Conservation (phyloP, 1,140 invertebrate genomes). For the Lanistes nyassanus region DNA sequence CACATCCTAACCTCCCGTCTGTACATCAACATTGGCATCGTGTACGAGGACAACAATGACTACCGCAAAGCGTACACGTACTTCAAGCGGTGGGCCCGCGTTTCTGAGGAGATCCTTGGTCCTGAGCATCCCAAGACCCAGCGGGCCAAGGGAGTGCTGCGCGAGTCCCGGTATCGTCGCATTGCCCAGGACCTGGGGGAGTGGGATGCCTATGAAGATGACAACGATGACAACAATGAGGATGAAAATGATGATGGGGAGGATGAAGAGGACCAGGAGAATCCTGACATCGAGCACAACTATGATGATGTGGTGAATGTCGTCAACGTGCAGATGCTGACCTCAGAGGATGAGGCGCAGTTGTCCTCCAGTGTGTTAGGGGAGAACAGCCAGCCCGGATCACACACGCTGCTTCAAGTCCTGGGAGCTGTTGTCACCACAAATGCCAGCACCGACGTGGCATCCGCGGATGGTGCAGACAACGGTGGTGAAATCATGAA, state of each 20-base stretch:
- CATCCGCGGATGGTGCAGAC: background rate
- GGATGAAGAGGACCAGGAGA: slow-evolving; percentile 52
- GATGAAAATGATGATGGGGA: slow-evolving; percentile 39
- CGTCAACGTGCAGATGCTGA: slow-evolving; percentile 32
- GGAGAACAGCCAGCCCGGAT: slow-evolving; percentile 13
- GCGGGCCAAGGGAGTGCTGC: slow-evolving; percentile 61
- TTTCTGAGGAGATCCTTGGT: slow-evolving; percentile 64
- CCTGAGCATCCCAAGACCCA: slow-evolving; percentile 64
- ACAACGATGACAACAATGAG: slow-evolving; percentile 43
- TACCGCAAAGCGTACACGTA: slow-evolving; percentile 65
- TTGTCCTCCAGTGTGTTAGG: slow-evolving; percentile 10
- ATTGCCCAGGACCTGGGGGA: slow-evolving; percentile 60
- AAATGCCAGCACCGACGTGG: background rate
- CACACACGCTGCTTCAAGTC: background rate
- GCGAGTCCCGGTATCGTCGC: slow-evolving; percentile 57
- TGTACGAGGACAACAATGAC: slow-evolving; percentile 65
- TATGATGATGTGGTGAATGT: slow-evolving; percentile 51
- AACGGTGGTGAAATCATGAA: slow-evolving; percentile 42
- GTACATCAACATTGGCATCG: slow-evolving; percentile 66
- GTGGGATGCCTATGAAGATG: slow-evolving; percentile 44
- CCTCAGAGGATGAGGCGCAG: slow-evolving; percentile 23
- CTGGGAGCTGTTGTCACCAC: background rate
- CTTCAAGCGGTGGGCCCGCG: slow-evolving; percentile 65
- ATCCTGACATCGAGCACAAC: slow-evolving; percentile 54
- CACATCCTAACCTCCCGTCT: slow-evolving; percentile 62